Evolutionary conservation across 2,113 vertebrate genomes (phyloP).

Genomic region (Ceratotherium simum): DNA sequence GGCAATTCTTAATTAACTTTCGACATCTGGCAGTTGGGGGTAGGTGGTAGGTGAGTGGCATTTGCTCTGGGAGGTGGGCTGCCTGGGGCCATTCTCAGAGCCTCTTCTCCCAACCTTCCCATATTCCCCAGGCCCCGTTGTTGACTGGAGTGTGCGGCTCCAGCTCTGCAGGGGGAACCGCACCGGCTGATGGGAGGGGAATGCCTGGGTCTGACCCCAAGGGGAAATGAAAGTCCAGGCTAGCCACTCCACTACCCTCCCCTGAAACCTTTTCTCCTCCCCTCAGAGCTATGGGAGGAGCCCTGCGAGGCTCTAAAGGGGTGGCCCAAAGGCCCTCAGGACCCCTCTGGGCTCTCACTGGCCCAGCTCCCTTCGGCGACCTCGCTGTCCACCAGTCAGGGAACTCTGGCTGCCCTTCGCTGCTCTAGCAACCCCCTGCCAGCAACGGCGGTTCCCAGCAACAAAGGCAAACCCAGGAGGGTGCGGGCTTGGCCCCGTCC

Average conservation of each 20-base stretch:
- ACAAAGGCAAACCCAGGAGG: slow-evolving; percentile 54
- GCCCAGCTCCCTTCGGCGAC: neutral
- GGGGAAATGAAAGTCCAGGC: slow-evolving; percentile 79
- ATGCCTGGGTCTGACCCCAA: slow-evolving; percentile 69
- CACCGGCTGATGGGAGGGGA: slow-evolving; percentile 31
- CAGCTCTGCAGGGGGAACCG: slow-evolving; percentile 60
- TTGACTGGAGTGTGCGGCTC: neutral
- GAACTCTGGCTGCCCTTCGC: neutral
- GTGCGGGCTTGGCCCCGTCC: slow-evolving; percentile 51
- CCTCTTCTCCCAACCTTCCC: neutral
- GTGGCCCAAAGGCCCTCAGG: neutral
- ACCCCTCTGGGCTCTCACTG: neutral
- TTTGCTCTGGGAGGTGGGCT: neutral
- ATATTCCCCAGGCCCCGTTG: neutral
- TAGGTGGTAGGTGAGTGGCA: neutral
- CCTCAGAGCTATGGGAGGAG: neutral
- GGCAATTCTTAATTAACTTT: neutral
- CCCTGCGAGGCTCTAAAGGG: neutral
- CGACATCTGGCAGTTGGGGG: neutral
- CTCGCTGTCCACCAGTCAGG: neutral
- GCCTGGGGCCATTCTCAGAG: neutral
- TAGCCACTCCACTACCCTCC: neutral
- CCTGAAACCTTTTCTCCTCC: neutral
- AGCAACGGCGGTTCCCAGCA: slow-evolving; percentile 56
- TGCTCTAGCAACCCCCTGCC: neutral